A percentile compares a stretch with the other conserved stretches of the same genome.
Conservation (phyloP, 2,113 vertebrate genomes). For the Lepisosteus osseus region DNA sequence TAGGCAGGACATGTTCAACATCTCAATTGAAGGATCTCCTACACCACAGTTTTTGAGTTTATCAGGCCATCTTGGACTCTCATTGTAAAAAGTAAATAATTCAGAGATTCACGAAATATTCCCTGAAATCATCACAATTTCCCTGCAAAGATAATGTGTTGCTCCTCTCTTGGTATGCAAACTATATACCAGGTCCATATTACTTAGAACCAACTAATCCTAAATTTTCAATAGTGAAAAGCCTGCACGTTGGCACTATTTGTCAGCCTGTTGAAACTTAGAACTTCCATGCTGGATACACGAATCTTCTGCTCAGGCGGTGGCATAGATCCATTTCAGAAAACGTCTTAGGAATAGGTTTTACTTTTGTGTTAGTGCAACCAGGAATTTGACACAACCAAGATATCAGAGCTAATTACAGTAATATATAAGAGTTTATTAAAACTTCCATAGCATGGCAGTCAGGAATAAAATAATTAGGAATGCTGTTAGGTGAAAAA, state of each 20-base stretch:
- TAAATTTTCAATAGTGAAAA: slow-evolving; percentile 20
- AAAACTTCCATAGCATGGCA: not conserved
- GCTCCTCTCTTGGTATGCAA: slow-evolving; percentile 23
- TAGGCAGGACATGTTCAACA: too few species aligned
- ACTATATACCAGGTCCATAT: slow-evolving; percentile 18
- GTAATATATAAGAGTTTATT: not conserved
- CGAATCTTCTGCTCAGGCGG: not conserved
- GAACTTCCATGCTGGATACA: not conserved
- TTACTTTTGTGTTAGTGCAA: not conserved
- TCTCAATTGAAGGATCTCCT: too few species aligned
- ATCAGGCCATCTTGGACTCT: too few species aligned
- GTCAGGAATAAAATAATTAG: not conserved
- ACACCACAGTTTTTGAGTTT: too few species aligned
- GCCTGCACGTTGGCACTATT: slow-evolving; percentile 17
- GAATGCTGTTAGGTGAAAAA: too few species aligned
- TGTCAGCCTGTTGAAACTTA: slow-evolving; percentile 19
- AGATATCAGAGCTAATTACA: not conserved
- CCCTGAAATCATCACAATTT: slow-evolving; percentile 9
- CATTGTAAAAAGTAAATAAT: not conserved
- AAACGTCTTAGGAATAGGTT: not conserved
- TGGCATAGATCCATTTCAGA: not conserved
- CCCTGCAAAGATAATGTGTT: slow-evolving; percentile 16
- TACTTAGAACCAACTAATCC: slow-evolving; percentile 25
- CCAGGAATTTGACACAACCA: too few species aligned
- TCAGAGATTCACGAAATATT: slow-evolving; percentile 9